Evolutionary conservation across 2,797 vertebrate species (phyloP).

Genomic region (Poeciliopsis paucimaculata): DNA sequence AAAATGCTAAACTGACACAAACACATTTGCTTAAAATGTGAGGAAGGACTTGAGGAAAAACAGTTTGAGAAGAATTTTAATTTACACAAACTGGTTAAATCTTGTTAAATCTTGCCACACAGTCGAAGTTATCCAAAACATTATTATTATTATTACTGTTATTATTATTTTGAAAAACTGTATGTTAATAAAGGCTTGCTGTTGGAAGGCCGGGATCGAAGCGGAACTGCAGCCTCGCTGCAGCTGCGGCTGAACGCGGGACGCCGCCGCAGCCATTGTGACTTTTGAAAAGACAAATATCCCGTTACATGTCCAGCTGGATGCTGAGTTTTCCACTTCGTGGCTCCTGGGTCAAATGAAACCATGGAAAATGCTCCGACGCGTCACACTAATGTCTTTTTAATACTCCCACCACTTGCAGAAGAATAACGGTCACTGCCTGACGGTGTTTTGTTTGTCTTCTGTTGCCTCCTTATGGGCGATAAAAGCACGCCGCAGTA

Average conservation of each 20-base stretch:
- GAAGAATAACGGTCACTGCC: background rate
- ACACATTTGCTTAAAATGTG: background rate
- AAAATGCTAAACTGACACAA: background rate
- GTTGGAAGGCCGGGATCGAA: background rate
- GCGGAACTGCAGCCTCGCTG: background rate
- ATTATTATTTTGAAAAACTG: background rate
- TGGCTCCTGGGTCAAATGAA: conserved; percentile 47
- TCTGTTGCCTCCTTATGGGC: background rate
- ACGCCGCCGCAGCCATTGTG: conserved; percentile 49
- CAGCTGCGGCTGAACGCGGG: background rate
- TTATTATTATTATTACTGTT: too few species aligned
- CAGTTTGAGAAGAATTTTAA: background rate
- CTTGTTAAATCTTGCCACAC: background rate
- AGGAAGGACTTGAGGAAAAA: background rate
- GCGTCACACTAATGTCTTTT: conserved; percentile 14
- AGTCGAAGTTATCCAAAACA: background rate
- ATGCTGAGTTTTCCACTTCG: conserved; percentile 54
- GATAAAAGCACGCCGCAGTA: background rate
- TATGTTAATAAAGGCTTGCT: background rate
- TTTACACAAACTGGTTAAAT: background rate
- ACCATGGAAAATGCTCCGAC: conserved; percentile 44
- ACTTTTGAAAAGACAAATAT: conserved; percentile 64
- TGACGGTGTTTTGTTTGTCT: conserved; percentile 7
- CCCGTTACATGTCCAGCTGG: conserved; percentile 63
- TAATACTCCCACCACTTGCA: background rate